These are phyloP conservation scores for Sebastes vulpes DNA, from an alignment of 2,797 vertebrate species.

Conservation along the genomic window DNA sequence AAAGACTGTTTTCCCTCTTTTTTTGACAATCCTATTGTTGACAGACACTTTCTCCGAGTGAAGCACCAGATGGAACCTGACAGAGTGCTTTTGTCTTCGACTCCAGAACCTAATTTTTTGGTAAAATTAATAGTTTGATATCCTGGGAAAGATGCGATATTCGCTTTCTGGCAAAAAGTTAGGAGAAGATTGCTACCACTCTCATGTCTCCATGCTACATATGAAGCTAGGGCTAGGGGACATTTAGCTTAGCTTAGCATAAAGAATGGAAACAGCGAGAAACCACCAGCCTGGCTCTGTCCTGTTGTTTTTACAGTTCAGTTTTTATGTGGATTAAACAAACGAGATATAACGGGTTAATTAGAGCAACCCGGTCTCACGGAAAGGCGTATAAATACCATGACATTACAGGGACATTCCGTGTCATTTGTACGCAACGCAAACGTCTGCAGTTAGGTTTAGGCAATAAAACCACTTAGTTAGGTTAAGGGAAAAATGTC, in stretches of 20 bases:
- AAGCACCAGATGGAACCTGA: neutral
- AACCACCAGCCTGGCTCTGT: too few species aligned
- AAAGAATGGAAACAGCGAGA: too few species aligned
- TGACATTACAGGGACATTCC: too few species aligned
- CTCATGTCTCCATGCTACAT: neutral
- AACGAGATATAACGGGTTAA: too few species aligned
- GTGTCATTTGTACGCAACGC: too few species aligned
- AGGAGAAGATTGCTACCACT: neutral
- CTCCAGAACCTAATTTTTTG: neutral
- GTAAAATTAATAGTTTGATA: neutral
- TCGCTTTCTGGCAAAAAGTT: neutral
- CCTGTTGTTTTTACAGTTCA: too few species aligned
- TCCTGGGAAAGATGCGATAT: neutral
- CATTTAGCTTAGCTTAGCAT: neutral
- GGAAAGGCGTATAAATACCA: too few species aligned
- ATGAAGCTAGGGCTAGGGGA: neutral
- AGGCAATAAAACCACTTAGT: too few species aligned
- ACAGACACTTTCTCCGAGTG: neutral
- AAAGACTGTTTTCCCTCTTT: neutral
- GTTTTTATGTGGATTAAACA: too few species aligned
- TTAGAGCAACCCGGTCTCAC: too few species aligned
- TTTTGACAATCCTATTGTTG: neutral
- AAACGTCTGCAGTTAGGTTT: too few species aligned
- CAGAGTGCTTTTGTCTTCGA: conserved; percentile 3
- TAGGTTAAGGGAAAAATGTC: too few species aligned